These are phyloP conservation scores for Pimephales promelas DNA, from an alignment of 2,113 vertebrate genomes.

Conservation along the genomic window DNA sequence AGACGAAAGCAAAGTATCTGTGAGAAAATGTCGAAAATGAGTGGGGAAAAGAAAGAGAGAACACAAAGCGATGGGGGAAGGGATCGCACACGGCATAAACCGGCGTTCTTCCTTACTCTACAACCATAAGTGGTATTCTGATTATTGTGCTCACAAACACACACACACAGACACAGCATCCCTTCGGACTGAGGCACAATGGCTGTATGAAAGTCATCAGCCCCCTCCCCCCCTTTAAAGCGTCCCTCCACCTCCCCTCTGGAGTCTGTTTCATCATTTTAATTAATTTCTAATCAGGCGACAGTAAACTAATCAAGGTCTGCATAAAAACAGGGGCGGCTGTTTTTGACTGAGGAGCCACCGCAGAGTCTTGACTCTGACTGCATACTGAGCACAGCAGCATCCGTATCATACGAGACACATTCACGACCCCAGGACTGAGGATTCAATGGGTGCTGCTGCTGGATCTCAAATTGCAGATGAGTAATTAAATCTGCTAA, in stretches of 20 bases:
- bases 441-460: constrained; percentile 2
- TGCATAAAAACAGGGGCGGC: constrained; percentile 77
- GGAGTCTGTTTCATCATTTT: constrained; percentile 83
- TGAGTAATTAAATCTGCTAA: constrained; percentile 12
- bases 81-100: constrained; percentile 21
- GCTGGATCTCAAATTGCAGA: constrained; percentile 13
- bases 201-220: constrained; percentile 64
- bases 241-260: constrained; percentile 51
- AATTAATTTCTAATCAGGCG: constrained; percentile 85
- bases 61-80: constrained; percentile 35
- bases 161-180: constrained; percentile 41
- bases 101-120: constrained; percentile 29
- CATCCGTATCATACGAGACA: constrained; percentile 4
- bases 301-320: constrained; percentile 82
- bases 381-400: constrained; percentile 57
- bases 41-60: constrained; percentile 14
- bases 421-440: constrained; percentile 15
- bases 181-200: constrained; percentile 58
- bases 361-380: constrained; percentile 50
- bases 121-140: constrained; percentile 50
- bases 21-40: constrained; percentile 1
- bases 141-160: constrained; percentile 53
- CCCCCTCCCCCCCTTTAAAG: constrained; percentile 41
- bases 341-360: constrained; percentile 69
- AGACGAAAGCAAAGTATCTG: constrained; percentile 2